A percentile compares a stretch with the other conserved stretches of the same genome.
Conservation (phyloP, 2,888 invertebrate species). For the Eumerus sabulonum region DNA sequence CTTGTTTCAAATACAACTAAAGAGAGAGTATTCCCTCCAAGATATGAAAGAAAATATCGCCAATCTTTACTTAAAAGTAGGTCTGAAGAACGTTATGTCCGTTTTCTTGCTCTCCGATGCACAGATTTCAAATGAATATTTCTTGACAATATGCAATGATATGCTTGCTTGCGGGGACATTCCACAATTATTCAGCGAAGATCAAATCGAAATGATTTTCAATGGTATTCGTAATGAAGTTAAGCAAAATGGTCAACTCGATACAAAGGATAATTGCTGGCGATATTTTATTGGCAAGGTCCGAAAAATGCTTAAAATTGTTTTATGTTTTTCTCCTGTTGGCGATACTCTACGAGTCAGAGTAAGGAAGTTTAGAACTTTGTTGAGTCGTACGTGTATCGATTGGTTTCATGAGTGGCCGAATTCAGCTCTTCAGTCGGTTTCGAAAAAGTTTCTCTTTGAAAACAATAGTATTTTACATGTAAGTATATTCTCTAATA, state of each 20-base stretch:
- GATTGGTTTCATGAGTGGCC: constrained; percentile 99
- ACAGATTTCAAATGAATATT: constrained; percentile 93
- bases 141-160: constrained; percentile 95
- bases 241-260: constrained; percentile 89
- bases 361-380: constrained; percentile 95
- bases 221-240: constrained; percentile 88
- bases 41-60: constrained; percentile 89
- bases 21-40: constrained; percentile 90
- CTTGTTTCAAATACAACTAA: constrained; percentile 94
- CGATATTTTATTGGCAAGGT: constrained; percentile 95
- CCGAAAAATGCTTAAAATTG: constrained; percentile 87
- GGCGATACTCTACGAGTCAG: constrained; percentile 92
- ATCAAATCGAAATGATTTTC: constrained; percentile 93
- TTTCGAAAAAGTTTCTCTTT: constrained; percentile 90
- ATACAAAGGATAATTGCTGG: constrained; percentile 97
- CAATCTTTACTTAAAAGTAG: constrained; percentile 90
- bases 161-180: constrained; percentile 96
- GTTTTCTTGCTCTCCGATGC: constrained; percentile 97
- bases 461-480: constrained; percentile 88
- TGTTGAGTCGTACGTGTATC: constrained; percentile 95
- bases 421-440: constrained; percentile 92
- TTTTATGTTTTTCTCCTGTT: constrained; percentile 98
- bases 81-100: constrained; percentile 91
- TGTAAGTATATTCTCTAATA: constrained; percentile 78
- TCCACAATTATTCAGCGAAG: constrained; percentile 93